Conservation (phyloP, 2,888 invertebrate species). For the Steinernema hermaphroditum region DNA sequence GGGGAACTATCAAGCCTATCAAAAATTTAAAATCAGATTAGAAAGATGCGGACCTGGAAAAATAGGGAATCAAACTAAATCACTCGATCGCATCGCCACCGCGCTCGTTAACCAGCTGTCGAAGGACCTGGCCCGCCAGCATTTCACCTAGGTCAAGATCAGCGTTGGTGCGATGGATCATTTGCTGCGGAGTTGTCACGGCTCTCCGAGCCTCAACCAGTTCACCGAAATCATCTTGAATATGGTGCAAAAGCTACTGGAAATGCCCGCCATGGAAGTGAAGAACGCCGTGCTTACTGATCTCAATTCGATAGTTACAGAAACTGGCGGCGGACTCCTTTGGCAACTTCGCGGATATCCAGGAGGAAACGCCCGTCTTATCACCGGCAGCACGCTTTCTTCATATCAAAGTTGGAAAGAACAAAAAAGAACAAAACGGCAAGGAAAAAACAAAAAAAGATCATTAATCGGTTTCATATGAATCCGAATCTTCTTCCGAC, state of each 20-base stretch:
- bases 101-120: conserved; percentile 69
- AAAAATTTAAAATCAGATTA: too few relatives aligned
- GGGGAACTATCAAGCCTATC: too few relatives aligned
- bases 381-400: conserved; percentile 95
- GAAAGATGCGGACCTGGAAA: too few relatives aligned
- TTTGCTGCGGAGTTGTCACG: conserved; percentile 87
- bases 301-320: not conserved
- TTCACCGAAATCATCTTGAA: conserved; percentile 97
- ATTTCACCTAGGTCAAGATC: conserved; percentile 61
- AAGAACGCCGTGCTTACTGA: not conserved
- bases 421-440: too few relatives aligned
- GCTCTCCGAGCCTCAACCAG: conserved; percentile 87
- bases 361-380: conserved; percentile 98
- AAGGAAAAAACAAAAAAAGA: too few relatives aligned
- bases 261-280: conserved; percentile 92
- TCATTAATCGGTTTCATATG: too few relatives aligned
- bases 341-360: conserved; percentile 97
- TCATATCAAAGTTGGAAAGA: conserved; percentile 98
- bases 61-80: too few relatives aligned
- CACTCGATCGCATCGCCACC: conserved; percentile 84
- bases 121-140: conserved; percentile 58
- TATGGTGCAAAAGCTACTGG: conserved; percentile 95
- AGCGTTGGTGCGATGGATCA: conserved; percentile 82
- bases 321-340: conserved; percentile 72
- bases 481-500: too few relatives aligned